phyloP scores from a whole-genome alignment of 2,113 vertebrate species.

The Pantherophis guttatus region DNA sequence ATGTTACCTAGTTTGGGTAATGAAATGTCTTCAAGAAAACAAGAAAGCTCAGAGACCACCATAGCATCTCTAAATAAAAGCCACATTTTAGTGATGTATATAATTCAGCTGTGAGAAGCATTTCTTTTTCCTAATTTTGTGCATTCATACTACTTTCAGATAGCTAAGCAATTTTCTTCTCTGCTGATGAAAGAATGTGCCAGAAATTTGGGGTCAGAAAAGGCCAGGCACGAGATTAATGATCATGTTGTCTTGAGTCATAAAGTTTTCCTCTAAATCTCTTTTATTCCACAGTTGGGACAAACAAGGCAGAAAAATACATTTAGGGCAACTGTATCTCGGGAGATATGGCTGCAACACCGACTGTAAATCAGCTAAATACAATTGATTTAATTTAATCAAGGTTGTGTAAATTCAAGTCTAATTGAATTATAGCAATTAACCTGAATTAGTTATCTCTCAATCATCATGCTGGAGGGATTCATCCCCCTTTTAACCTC shows the following conservation, averaged over 20 bases:
- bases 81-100: not conserved
- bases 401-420: not conserved
- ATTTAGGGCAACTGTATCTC: not conserved
- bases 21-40: not conserved
- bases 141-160: not conserved
- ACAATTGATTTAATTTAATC: not conserved
- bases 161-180: not conserved
- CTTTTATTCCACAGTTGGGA: not conserved
- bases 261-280: not conserved
- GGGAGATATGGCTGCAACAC: not conserved
- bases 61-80: not conserved
- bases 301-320: not conserved
- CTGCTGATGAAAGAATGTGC: not conserved
- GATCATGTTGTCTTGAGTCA: not conserved
- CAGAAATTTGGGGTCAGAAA: not conserved
- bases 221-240: not conserved
- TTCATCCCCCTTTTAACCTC: not conserved
- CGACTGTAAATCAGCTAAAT: not conserved
- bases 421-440: not conserved
- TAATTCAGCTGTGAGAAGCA: not conserved
- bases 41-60: not conserved
- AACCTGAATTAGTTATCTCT: not conserved
- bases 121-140: not conserved
- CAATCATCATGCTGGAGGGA: not conserved
- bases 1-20: not conserved